Conservation (phyloP, 64 coral and sea anemone genomes). For the Hydrozoanthus tunicans region DNA sequence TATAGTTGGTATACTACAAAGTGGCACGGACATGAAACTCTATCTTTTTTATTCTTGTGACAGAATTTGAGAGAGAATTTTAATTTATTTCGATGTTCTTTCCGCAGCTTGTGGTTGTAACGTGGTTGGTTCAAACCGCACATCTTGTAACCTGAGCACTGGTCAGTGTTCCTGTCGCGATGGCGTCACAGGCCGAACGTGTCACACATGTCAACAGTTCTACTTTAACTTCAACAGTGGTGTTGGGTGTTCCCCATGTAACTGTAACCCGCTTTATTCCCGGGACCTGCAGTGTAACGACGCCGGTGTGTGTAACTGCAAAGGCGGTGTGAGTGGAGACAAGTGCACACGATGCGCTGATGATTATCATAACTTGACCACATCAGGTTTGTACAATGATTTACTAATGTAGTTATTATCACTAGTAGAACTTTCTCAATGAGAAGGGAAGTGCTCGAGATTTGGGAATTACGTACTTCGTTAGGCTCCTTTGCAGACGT, state of each 20-base stretch:
- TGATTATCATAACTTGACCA: slow-evolving; percentile 76
- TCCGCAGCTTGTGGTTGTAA: slow-evolving; percentile 72
- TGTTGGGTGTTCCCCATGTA: slow-evolving; percentile 71
- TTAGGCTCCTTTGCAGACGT: too few species aligned
- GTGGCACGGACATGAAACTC: too few species aligned
- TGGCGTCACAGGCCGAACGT: slow-evolving; percentile 61
- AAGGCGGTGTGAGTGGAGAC: slow-evolving; percentile 58
- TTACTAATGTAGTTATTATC: too few species aligned
- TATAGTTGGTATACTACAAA: too few species aligned
- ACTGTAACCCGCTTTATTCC: slow-evolving; percentile 72
- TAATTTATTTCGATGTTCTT: background rate
- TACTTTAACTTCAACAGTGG: slow-evolving; percentile 89
- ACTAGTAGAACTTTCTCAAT: too few species aligned
- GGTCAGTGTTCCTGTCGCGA: slow-evolving; percentile 77
- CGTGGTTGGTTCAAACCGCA: slow-evolving; percentile 63
- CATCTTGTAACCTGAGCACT: slow-evolving; percentile 67
- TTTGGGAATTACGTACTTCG: too few species aligned
- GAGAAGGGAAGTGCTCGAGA: too few species aligned
- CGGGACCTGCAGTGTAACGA: slow-evolving; percentile 69
- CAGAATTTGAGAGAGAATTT: background rate
- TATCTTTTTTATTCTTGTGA: background rate
- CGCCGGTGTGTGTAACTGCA: slow-evolving; percentile 67
- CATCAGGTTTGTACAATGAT: slow-evolving; percentile 40
- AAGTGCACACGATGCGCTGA: slow-evolving; percentile 79
- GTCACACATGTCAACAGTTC: slow-evolving; percentile 57